Conservation (phyloP, 2,888 invertebrate genomes). For the Drosophila nigricruria region DNA sequence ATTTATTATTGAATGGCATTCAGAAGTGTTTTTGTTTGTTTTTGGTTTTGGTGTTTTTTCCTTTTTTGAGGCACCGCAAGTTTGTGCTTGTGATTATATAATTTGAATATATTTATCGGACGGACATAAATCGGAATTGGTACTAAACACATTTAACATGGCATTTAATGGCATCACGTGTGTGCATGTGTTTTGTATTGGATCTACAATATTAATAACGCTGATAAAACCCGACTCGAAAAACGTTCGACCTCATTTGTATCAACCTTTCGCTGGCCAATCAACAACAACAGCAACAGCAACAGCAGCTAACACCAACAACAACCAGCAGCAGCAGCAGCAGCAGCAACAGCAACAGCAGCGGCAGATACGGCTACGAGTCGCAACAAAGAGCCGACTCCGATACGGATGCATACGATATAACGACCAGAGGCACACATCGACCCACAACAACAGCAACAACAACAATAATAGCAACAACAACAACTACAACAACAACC, state of each 20-base stretch:
- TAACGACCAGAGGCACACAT: conserved; percentile 69
- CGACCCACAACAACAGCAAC: conserved; percentile 21
- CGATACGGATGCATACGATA: conserved; percentile 60
- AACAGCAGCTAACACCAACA: conserved; percentile 25
- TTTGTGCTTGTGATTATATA: conserved; percentile 24
- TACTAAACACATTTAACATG: conserved; percentile 73
- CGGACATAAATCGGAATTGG: conserved; percentile 49
- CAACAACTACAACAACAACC: conserved; percentile 20
- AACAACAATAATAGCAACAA: background rate
- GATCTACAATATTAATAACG: conserved; percentile 75
- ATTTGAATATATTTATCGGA: conserved; percentile 72
- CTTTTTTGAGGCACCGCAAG: conserved; percentile 5
- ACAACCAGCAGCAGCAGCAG: conserved; percentile 21
- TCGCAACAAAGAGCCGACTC: conserved; percentile 48
- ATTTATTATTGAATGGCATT: conserved; percentile 37
- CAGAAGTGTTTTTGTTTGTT: conserved; percentile 1
- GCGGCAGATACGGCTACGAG: conserved; percentile 25
- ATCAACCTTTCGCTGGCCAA: conserved; percentile 66
- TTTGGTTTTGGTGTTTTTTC: background rate
- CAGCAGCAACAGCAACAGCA: background rate
- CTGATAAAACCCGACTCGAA: conserved; percentile 69
- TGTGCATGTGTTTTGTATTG: conserved; percentile 61
- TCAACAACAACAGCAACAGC: conserved; percentile 43
- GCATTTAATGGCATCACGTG: conserved; percentile 65
- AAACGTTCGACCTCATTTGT: conserved; percentile 69